phyloP scores from a whole-genome alignment of 2,888 invertebrate genomes.

The Xestia c-nigrum region DNA sequence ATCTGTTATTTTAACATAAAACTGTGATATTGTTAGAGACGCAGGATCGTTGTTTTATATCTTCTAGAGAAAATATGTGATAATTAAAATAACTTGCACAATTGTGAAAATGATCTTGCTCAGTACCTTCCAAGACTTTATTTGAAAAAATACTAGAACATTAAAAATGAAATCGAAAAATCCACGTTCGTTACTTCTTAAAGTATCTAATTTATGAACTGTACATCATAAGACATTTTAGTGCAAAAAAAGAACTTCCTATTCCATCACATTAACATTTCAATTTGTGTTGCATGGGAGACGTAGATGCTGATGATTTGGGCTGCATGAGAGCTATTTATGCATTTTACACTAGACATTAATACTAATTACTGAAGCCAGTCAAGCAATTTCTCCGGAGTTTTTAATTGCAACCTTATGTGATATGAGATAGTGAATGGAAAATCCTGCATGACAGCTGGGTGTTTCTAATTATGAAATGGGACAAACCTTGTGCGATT shows the following conservation, averaged over 20 bases:
- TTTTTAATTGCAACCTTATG: neutral
- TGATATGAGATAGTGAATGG: neutral
- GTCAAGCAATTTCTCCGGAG: neutral
- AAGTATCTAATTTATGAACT: neutral
- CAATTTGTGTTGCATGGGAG: neutral
- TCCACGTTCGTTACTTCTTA: neutral
- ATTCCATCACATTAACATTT: neutral
- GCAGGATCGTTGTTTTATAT: neutral
- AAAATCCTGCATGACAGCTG: neutral
- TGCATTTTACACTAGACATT: neutral
- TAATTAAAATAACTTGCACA: neutral
- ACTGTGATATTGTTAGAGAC: neutral
- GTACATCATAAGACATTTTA: neutral
- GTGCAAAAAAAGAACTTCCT: neutral
- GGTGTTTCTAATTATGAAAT: neutral
- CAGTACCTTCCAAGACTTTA: neutral
- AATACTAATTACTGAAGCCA: neutral
- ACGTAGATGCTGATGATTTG: no score
- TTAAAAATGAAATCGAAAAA: neutral
- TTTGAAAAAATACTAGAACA: neutral
- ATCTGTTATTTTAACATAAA: slow-evolving; percentile 10
- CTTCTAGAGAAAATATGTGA: neutral
- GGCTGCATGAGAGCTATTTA: no score
- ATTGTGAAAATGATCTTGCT: neutral
- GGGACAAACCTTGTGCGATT: neutral